A percentile compares a stretch with the other conserved stretches of the same genome.
Conservation (phyloP, 2,888 invertebrate genomes). For the Troglohyphantes excavatus region DNA sequence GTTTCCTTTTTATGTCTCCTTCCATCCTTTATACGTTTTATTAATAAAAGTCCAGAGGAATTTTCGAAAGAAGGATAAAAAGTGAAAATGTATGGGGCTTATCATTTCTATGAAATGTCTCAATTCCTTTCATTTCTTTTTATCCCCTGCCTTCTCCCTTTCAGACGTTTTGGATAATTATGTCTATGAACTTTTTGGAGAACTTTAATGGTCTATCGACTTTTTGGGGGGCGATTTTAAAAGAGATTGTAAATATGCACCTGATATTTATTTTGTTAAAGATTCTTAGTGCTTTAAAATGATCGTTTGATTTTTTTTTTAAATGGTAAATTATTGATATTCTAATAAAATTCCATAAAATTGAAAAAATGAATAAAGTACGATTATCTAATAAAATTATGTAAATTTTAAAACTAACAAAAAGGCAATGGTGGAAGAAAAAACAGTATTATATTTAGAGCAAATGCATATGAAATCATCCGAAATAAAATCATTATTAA, state of each 20-base stretch:
- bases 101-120: constrained; percentile 55
- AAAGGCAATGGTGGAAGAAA: too few species aligned
- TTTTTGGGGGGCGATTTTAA: background rate
- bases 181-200: constrained; percentile 35
- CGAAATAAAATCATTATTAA: too few species aligned
- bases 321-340: too few species aligned
- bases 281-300: too few species aligned
- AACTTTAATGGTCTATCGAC: constrained; percentile 38
- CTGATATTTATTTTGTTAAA: too few species aligned
- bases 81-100: constrained; percentile 45
- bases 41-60: constrained; percentile 62
- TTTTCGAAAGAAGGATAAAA: constrained; percentile 42
- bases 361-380: too few species aligned
- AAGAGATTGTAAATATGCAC: background rate
- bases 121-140: constrained; percentile 28
- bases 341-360: too few species aligned
- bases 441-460: too few species aligned
- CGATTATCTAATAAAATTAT: too few species aligned
- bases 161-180: constrained; percentile 50
- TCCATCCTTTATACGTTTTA: constrained; percentile 60
- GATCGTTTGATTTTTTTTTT: too few species aligned
- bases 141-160: background rate
- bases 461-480: too few species aligned
- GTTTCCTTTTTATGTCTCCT: constrained; percentile 59
- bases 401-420: too few species aligned